Evolutionary conservation across 2,797 vertebrate species (phyloP), one percentile per base, ranked within the genome.

Genomic region (Pangasius djambal): DNA sequence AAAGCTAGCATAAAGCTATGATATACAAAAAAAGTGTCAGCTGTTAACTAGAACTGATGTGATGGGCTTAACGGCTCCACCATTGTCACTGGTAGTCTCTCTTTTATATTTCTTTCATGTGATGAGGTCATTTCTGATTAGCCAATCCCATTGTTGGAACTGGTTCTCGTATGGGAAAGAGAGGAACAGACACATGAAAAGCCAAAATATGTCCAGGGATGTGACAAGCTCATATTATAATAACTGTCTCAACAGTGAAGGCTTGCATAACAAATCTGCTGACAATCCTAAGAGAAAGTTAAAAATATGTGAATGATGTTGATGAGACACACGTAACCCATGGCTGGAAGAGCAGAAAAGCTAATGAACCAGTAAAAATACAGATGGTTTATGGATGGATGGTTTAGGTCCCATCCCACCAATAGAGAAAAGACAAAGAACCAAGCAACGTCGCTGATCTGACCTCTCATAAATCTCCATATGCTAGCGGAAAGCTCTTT

Each of bases 381-480:
- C 7, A 10, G 40, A 83, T 72, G 34, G 50, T 69, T 37, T 67
- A 70, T 78, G 31, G 44, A 63, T 55, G 34, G 50, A 40, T 82
- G 50, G 34, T 13, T 59, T 61, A 61, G 40, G 31, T 83, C 34
- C 25, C 31, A 75, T 63, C 25, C 12, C 7, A 63, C 8, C 69
- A 37, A 22, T 28, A 34, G 40, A 48, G 40, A 59, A 74, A 12
- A 74, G n/a, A 63, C 40, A 74, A 74, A 74, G 52, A 83, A 25
- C 52, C 52, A 34, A 10, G 20, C 31, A 22, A 28, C 52, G 75
- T 67, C 34, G 4, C 37, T 20, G 52, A 69, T 69, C 63, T 70
- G 63, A 72, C 70, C 55, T 16, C 22, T n/a, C 0, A 67, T 85
- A 85, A 85, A 78, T 70, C 48, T 85, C 82, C 59, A 69, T 31